Base-by-base conservation (phyloP, 92 coral and sea anemone species). In the Epizoanthus stellaris region DNA sequence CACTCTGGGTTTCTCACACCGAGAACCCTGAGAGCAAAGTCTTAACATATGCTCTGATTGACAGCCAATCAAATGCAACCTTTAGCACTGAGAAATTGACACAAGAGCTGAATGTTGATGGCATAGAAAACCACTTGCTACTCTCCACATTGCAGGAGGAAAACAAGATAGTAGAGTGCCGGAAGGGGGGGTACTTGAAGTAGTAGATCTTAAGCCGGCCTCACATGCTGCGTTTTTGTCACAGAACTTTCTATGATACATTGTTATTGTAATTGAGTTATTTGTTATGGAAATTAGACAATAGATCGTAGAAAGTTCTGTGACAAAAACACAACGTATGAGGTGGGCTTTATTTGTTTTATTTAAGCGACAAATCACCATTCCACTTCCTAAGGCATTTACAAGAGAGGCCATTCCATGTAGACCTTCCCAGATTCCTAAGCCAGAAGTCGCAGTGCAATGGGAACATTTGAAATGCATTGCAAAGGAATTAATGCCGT, bases 71-170 rank as follows among this genome's bases (percentile, higher is more conserved):
- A 5, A 84, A 87, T 80, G 91, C 93, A 7, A 79, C 91, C 40
- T 87, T 91, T 66, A 87, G 87, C 77, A 87, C 84, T 5, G 91
- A 91, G 39, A 81, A 77, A 62, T 23, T 87, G 36, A 77, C 76
- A 42, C 14, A 64, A 58, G 64, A 25, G 40, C 80, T 90, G 65
- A 47, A 63, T 21, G 80, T 87, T 2, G 89, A 91, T 1, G 88
- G 89, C 13, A 80, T 87, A 12, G 52, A 86, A 39, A 90, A 89
- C 52, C 84, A 87, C 64, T 60, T 91, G n/a, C 80, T 45, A 13
- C 84, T 91, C 72, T 91, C 93, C 12, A 85, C 91, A 0, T 84
- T 91, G 94, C 91, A 91, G 38, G 71, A 75, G 52, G 89, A 91
- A 45, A 76, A 87, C 45, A 82, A 91, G 83, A 65, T 84, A 61